A percentile compares a stretch with the other conserved stretches of the same genome.
These are phyloP conservation scores for Prochilodus magdalenae DNA, from an alignment of 2,113 vertebrate species.

Conservation along the genomic window DNA sequence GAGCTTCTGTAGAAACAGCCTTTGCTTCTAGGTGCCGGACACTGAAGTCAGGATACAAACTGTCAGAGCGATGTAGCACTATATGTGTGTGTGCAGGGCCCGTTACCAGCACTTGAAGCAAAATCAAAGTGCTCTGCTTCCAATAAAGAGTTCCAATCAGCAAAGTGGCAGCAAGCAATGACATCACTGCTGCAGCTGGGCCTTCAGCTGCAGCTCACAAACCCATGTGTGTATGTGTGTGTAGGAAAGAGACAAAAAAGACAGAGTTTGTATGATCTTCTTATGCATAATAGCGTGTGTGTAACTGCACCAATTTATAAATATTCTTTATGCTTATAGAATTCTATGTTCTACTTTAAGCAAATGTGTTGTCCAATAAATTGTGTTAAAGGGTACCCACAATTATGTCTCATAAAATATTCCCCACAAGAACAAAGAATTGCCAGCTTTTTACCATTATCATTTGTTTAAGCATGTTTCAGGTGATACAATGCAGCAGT, in stretches of 20 bases:
- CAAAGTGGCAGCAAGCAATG: slow-evolving; percentile 80
- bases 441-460: slow-evolving; percentile 19
- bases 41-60: slow-evolving; percentile 34
- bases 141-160: slow-evolving; percentile 83
- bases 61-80: slow-evolving; percentile 25
- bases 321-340: neutral
- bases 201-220: slow-evolving; percentile 78
- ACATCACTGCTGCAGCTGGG: slow-evolving; percentile 82
- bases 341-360: slow-evolving; percentile 22
- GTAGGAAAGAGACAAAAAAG: slow-evolving; percentile 23
- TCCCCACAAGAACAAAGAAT: slow-evolving; percentile 18
- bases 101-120: slow-evolving; percentile 71
- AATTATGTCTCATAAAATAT: slow-evolving; percentile 44
- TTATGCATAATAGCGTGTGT: slow-evolving; percentile 8
- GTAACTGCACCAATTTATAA: neutral
- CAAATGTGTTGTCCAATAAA: slow-evolving; percentile 30
- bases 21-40: neutral
- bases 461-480: slow-evolving; percentile 71
- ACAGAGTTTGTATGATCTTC: slow-evolving; percentile 22
- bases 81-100: slow-evolving; percentile 49
- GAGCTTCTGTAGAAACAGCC: neutral
- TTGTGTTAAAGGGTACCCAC: slow-evolving; percentile 37
- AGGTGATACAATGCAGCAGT: slow-evolving; percentile 65
- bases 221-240: slow-evolving; percentile 66
- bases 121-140: slow-evolving; percentile 81